Evolutionary conservation across 1,140 invertebrate species (phyloP).

Genomic region (Micrasema minimum): DNA sequence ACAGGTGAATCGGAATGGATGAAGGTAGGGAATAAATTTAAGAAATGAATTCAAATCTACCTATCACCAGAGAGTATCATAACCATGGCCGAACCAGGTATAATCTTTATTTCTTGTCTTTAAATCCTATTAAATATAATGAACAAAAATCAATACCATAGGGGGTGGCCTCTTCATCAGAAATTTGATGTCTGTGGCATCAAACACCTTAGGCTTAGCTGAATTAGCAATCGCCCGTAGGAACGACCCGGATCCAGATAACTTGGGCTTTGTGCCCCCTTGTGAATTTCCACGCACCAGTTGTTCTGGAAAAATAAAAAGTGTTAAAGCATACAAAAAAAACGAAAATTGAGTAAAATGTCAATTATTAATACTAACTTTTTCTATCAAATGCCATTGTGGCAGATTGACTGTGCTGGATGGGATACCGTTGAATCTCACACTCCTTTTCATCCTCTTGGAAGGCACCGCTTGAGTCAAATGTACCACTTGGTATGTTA

Average conservation of each 20-base stretch:
- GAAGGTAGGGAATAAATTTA: too few species aligned
- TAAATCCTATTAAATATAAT: too few species aligned
- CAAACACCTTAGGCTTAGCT: conserved; percentile 5
- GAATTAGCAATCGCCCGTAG: background rate
- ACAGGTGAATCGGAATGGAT: too few species aligned
- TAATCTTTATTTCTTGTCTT: too few species aligned
- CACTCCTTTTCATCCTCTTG: conserved; percentile 24
- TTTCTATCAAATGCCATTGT: conserved; percentile 33
- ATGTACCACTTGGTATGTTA: conserved; percentile 32
- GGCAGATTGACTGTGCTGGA: conserved; percentile 23
- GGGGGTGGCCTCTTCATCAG: conserved; percentile 20
- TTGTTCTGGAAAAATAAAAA: conserved; percentile 4
- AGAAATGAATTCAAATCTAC: too few species aligned
- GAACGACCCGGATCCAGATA: background rate
- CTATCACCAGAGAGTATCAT: too few species aligned
- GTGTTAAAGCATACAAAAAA: too few species aligned
- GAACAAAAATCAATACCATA: too few species aligned
- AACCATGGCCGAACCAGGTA: too few species aligned
- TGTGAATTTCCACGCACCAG: conserved; percentile 9
- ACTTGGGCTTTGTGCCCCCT: conserved; percentile 12
- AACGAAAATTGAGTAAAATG: too few species aligned
- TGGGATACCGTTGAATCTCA: background rate
- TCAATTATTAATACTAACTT: conserved; percentile 7
- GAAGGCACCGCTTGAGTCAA: conserved; percentile 40
- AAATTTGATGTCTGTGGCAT: conserved; percentile 23